Percentiles rank a stretch among this genome's conserved stretches.
Evolutionary conservation across 2,888 invertebrate genomes (phyloP).

Genomic region (Tetragnatha montana): DNA sequence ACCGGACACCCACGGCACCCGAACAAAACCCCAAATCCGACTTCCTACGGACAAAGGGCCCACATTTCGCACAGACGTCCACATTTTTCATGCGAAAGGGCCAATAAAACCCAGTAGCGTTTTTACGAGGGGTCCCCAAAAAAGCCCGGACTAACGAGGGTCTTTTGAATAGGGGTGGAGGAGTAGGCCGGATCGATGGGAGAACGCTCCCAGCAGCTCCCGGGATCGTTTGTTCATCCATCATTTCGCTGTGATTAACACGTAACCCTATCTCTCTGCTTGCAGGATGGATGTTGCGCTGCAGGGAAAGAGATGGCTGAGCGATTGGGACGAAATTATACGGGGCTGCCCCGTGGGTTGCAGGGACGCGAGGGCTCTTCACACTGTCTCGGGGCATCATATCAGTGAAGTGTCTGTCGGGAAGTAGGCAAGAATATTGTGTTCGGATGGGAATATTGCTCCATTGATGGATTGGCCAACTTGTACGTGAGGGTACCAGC

Average conservation of each 20-base stretch:
- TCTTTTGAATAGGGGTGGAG: slow-evolving; percentile 34
- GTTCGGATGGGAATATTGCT: too few species aligned
- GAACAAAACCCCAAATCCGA: too few species aligned
- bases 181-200: slow-evolving; percentile 29
- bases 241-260: slow-evolving; percentile 63
- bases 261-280: slow-evolving; percentile 62
- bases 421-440: too few species aligned
- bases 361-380: background rate
- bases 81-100: too few species aligned
- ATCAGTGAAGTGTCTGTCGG: background rate
- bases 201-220: background rate
- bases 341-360: background rate
- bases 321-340: background rate
- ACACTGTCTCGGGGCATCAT: background rate
- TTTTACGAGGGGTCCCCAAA: too few species aligned
- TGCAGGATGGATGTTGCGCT: background rate
- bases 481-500: too few species aligned
- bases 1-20: too few species aligned
- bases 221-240: slow-evolving; percentile 50
- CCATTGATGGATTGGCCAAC: too few species aligned
- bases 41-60: too few species aligned
- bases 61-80: too few species aligned
- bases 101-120: too few species aligned
- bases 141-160: too few species aligned
- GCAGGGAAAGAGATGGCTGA: background rate